Base-by-base conservation (phyloP, 2,888 invertebrate species). In the Drosophila borealis region DNA sequence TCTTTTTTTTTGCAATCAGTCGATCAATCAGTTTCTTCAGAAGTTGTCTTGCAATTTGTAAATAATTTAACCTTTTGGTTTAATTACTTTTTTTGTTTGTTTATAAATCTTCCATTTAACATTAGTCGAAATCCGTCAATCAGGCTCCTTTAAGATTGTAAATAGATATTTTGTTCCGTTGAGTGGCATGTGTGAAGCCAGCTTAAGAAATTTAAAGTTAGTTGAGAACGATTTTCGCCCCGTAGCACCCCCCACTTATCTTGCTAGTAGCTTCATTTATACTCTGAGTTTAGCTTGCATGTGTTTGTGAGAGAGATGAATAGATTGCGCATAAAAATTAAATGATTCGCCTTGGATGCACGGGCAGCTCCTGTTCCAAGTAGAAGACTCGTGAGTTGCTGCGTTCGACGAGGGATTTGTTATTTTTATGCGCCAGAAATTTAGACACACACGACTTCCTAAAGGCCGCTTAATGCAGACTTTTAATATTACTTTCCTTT, bases 261-360 rank as follows among this genome's bases (percentile, higher is more conserved):
- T 50, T 69, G 64, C 69, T 75, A 64, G 59, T 64, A 60, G 60
- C 61, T 60, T 57, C 62, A 55, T 68, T 54, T 55, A 59, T 50
- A 45, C 54, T 70, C 62, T 53, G 59, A 59, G 68, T 70, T 70
- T 67, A 72, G 66, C 78, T 70, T 64, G 68, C 69, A 80, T 75
- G 76, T 78, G 76, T 74, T 72, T 83, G 84, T 80, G 89, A 90
- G 89, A 89, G 89, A 89, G 89, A 89, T 90, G 82, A 90, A 89
- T 89, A 86, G 89, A 89, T 89, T 90, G 90, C 90, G 88, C 76
- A 85, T 85, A 80, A 88, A 90, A 90, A 90, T 89, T 90, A 74
- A 90, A 86, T 78, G 77, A 57, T 45, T 41, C n/a, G 56, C 53
- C 51, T 34, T 34, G 5, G 46, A 34, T 41, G 0, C 5, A n/a